phyloP scores from a whole-genome alignment of 2,888 invertebrate species.

The Zele albiditarsus region DNA sequence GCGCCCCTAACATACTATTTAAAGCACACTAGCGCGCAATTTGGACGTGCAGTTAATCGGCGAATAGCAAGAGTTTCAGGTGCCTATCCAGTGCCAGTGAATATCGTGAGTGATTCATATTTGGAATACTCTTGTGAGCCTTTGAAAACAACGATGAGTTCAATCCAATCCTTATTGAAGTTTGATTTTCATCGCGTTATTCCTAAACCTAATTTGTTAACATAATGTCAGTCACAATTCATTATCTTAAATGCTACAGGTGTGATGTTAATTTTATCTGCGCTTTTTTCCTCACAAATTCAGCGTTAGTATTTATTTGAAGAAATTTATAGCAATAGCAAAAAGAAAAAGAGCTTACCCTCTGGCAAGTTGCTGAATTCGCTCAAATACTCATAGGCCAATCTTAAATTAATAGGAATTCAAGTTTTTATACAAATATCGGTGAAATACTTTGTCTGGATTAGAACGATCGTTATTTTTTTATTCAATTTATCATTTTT shows the following conservation, averaged over 20 bases:
- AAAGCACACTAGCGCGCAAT: neutral
- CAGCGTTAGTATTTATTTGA: neutral
- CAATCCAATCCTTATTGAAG: constrained; percentile 15
- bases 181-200: constrained; percentile 11
- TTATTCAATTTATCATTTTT: neutral
- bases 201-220: neutral
- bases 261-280: neutral
- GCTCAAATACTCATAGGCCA: neutral
- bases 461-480: neutral
- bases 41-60: neutral
- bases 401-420: constrained; percentile 3
- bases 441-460: neutral
- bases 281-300: neutral
- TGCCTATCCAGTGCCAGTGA: neutral
- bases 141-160: constrained; percentile 31
- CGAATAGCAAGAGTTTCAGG: neutral
- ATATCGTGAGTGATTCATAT: neutral
- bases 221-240: neutral
- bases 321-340: neutral
- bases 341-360: neutral
- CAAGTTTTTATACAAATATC: neutral
- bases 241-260: neutral
- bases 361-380: neutral
- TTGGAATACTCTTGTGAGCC: neutral
- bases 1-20: constrained; percentile 12